A percentile compares a stretch with the other conserved stretches of the same genome.
Evolutionary conservation across 2,888 invertebrate genomes (phyloP).

Genomic region (Rhogogaster chlorosoma): DNA sequence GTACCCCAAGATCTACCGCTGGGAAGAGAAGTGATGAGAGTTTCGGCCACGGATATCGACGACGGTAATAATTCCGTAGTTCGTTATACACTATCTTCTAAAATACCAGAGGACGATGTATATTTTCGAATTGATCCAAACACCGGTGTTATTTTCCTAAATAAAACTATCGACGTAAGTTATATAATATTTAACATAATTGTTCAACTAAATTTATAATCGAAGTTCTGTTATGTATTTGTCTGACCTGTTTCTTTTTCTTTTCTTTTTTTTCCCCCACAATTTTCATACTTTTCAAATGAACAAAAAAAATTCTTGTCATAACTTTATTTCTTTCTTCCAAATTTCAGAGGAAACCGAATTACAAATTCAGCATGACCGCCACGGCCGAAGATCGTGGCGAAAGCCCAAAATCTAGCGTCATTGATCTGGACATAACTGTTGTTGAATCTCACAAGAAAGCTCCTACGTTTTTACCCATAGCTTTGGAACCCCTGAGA

Average conservation of each 20-base stretch:
- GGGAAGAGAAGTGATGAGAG: constrained; percentile 89
- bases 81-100: constrained; percentile 81
- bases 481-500: constrained; percentile 82
- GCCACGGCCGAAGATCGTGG: constrained; percentile 91
- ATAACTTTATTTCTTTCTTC: background rate
- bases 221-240: background rate
- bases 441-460: constrained; percentile 94
- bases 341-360: constrained; percentile 81
- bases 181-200: constrained; percentile 26
- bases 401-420: constrained; percentile 82
- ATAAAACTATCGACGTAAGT: constrained; percentile 84
- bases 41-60: constrained; percentile 95
- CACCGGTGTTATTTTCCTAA: constrained; percentile 91
- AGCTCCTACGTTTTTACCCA: constrained; percentile 86
- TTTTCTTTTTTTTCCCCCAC: no score
- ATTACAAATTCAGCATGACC: constrained; percentile 84
- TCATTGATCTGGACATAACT: constrained; percentile 89
- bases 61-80: constrained; percentile 94
- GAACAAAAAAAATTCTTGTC: background rate
- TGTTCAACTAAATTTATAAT: background rate
- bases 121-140: constrained; percentile 91
- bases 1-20: constrained; percentile 90
- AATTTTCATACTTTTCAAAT: background rate
- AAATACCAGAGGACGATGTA: constrained; percentile 78
- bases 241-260: no score